These are phyloP conservation scores for Thysanoteuthis rhombus DNA, from an alignment of 2,888 invertebrate genomes.

Conservation along the genomic window DNA sequence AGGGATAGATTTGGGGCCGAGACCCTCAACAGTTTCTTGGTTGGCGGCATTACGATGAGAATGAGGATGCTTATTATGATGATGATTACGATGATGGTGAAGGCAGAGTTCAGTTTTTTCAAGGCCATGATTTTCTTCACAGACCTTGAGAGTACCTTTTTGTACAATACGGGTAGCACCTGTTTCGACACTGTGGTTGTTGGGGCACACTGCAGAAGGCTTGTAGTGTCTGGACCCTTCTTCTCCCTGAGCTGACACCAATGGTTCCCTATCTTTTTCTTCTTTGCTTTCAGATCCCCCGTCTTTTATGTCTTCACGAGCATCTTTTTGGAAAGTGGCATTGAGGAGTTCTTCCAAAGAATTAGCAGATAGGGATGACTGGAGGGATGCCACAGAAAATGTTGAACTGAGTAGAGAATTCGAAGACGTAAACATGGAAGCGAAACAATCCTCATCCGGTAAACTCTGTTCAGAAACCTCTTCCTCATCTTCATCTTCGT, in stretches of 20 bases:
- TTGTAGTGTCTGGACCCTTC: neutral
- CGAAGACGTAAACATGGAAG: neutral
- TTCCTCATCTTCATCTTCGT: neutral
- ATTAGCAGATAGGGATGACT: neutral
- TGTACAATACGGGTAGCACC: neutral
- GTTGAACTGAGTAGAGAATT: neutral
- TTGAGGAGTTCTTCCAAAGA: neutral
- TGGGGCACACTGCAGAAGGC: neutral
- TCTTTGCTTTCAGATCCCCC: neutral
- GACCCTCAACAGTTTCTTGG: neutral
- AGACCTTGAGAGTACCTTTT: neutral
- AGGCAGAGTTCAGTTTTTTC: neutral
- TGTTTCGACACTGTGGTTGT: neutral
- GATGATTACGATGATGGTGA: neutral
- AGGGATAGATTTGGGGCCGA: neutral
- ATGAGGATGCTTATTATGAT: neutral
- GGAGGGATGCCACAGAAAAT: neutral
- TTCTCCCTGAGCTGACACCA: neutral
- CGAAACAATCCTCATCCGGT: neutral
- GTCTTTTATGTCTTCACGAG: neutral
- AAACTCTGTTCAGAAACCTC: neutral
- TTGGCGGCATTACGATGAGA: neutral
- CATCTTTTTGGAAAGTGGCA: neutral
- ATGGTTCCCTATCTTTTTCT: neutral
- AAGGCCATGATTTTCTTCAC: neutral